Evolutionary conservation across 2,888 invertebrate species (phyloP).

Genomic region (Drosophila meridiana): DNA sequence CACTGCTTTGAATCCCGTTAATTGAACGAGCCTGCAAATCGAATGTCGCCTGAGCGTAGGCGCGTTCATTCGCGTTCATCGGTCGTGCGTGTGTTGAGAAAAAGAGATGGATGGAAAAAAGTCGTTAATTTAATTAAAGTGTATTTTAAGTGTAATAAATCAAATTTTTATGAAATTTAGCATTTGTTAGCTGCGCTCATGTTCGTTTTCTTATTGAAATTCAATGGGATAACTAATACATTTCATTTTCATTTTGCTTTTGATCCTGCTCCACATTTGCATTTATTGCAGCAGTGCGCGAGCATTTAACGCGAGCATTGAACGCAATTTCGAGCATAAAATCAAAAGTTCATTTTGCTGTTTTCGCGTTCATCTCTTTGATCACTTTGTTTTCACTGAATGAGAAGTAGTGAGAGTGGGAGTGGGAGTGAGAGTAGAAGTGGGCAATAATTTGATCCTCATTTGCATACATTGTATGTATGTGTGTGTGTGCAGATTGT

Average conservation of each 20-base stretch:
- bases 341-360: background rate
- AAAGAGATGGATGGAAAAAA: background rate
- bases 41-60: background rate
- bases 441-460: background rate
- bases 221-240: background rate
- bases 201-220: background rate
- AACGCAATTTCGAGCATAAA: background rate
- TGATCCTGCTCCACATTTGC: background rate
- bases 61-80: background rate
- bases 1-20: constrained; percentile 7
- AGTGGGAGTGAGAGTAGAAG: background rate
- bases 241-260: background rate
- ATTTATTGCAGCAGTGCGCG: background rate
- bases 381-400: background rate
- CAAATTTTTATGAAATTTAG: background rate
- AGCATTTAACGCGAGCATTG: background rate
- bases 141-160: background rate
- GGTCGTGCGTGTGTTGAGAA: background rate
- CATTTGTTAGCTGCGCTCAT: background rate
- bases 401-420: background rate
- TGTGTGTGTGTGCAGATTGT: background rate
- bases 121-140: background rate
- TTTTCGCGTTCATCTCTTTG: background rate
- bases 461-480: too few relatives aligned
- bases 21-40: background rate